Evolutionary conservation across 2,888 invertebrate genomes (phyloP).

Genomic region (Tiphia femorata): DNA sequence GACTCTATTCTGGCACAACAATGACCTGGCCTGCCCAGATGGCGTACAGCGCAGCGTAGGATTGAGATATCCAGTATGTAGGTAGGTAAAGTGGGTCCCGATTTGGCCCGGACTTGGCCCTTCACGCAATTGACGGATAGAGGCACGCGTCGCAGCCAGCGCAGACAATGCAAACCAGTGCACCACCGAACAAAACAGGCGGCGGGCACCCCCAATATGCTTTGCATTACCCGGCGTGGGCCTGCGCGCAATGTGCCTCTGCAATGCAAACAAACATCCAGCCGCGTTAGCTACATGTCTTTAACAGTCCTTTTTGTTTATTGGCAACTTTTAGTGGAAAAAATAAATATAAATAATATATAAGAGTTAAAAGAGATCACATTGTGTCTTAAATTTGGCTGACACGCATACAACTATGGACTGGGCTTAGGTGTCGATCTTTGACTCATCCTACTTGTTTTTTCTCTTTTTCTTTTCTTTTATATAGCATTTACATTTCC

Average conservation of each 20-base stretch:
- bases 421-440: too few species aligned
- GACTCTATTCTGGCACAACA: slow-evolving; percentile 64
- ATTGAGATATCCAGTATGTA: slow-evolving; percentile 59
- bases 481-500: too few species aligned
- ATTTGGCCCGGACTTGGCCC: slow-evolving; percentile 59
- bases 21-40: slow-evolving; percentile 63
- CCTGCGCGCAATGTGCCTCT: slow-evolving; percentile 70
- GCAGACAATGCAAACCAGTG: slow-evolving; percentile 69
- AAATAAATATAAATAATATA: too few species aligned
- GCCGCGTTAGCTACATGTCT: slow-evolving; percentile 64
- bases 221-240: slow-evolving; percentile 69
- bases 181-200: slow-evolving; percentile 64
- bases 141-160: slow-evolving; percentile 69
- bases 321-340: too few species aligned
- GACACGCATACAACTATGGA: too few species aligned
- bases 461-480: too few species aligned
- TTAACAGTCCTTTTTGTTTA: too few species aligned
- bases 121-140: slow-evolving; percentile 64
- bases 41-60: slow-evolving; percentile 59
- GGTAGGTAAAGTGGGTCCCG: slow-evolving; percentile 45
- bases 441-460: too few species aligned
- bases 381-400: too few species aligned
- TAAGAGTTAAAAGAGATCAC: too few species aligned
- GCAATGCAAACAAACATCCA: slow-evolving; percentile 69
- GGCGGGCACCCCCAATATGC: slow-evolving; percentile 64